These are phyloP conservation scores for Poecilia gillii DNA, from an alignment of 2,797 vertebrate species.

Conservation along the genomic window DNA sequence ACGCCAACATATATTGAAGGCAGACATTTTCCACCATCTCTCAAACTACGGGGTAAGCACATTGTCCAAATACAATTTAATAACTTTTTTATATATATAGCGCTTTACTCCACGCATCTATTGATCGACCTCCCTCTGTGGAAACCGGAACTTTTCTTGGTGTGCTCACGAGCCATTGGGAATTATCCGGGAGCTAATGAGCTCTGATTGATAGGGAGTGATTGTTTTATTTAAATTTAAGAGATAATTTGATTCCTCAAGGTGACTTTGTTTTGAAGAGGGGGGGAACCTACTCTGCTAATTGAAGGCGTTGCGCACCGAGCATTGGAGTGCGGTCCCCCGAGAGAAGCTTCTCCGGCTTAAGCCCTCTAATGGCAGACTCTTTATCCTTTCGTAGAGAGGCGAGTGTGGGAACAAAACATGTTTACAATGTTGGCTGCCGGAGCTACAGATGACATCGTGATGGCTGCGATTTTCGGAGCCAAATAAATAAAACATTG, in stretches of 20 bases:
- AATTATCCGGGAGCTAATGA: constrained; percentile 56
- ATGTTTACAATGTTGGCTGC: constrained; percentile 68
- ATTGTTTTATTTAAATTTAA: constrained; percentile 68
- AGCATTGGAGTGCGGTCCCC: constrained; percentile 47
- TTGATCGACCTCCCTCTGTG: neutral
- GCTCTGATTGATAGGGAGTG: constrained; percentile 61
- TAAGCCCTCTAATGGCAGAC: constrained; percentile 69
- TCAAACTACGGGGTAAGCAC: constrained; percentile 14
- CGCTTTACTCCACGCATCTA: neutral
- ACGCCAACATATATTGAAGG: constrained; percentile 37
- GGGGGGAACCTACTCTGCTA: constrained; percentile 55
- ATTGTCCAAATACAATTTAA: constrained; percentile 28
- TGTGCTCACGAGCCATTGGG: constrained; percentile 24
- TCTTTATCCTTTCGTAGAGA: constrained; percentile 63
- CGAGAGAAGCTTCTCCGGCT: constrained; percentile 65
- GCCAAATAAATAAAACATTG: constrained; percentile 66
- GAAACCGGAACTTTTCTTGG: neutral
- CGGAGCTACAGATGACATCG: constrained; percentile 48
- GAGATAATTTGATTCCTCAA: constrained; percentile 74
- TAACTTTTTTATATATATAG: neutral
- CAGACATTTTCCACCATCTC: constrained; percentile 20
- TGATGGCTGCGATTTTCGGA: constrained; percentile 48
- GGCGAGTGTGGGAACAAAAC: constrained; percentile 56
- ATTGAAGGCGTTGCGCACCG: constrained; percentile 67
- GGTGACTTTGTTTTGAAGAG: constrained; percentile 76